Evolutionary conservation across 2,888 invertebrate species (phyloP).

Genomic region (Tipula lateralis): DNA sequence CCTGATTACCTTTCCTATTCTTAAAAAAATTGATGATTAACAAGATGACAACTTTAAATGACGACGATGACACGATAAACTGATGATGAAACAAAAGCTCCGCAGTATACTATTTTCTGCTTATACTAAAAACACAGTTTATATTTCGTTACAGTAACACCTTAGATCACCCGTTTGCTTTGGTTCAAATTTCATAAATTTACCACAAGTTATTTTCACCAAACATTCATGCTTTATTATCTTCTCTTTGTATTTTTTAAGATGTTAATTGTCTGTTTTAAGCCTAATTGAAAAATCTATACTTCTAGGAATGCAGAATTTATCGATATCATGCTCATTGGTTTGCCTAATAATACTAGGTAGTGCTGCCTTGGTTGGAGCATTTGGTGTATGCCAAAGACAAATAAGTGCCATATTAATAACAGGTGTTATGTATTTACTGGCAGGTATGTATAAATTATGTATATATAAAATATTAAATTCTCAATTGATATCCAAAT

Average conservation of each 20-base stretch:
- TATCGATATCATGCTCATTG: slow-evolving; percentile 89
- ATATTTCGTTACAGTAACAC: too few species aligned
- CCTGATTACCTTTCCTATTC: too few species aligned
- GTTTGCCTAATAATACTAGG: slow-evolving; percentile 86
- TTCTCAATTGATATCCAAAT: background rate
- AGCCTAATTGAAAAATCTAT: background rate
- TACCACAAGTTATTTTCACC: too few species aligned
- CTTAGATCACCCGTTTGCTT: too few species aligned
- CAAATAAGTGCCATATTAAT: slow-evolving; percentile 91
- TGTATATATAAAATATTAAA: background rate
- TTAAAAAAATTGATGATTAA: too few species aligned
- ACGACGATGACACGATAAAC: too few species aligned
- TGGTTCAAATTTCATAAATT: too few species aligned
- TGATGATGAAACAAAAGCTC: too few species aligned
- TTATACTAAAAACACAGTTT: too few species aligned
- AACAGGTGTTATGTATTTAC: slow-evolving; percentile 88
- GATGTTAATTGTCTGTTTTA: background rate
- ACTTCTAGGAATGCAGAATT: slow-evolving; percentile 82
- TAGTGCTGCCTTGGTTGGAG: slow-evolving; percentile 80
- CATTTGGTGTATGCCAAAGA: slow-evolving; percentile 82
- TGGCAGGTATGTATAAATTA: slow-evolving; percentile 65
- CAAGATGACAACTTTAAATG: too few species aligned
- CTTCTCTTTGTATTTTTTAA: background rate
- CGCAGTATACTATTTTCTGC: too few species aligned
- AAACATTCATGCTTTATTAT: background rate